A percentile compares a stretch with the other conserved stretches of the same genome.
phyloP scores from a whole-genome alignment of 2,113 vertebrate species.

The Candoia aspera region DNA sequence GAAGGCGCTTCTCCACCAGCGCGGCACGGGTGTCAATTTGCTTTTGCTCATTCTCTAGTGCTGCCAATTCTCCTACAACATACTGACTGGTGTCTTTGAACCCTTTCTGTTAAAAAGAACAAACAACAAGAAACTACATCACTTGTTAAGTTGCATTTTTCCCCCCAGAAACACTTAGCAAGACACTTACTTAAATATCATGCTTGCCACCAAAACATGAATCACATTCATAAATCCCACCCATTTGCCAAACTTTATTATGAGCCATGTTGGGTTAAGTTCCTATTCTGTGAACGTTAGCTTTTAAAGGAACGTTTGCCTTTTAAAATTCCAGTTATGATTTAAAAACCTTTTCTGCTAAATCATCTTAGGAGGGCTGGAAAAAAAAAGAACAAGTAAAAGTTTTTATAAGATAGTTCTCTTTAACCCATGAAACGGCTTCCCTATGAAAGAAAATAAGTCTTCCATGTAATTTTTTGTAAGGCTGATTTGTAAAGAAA shows the following conservation, averaged over 20 bases:
- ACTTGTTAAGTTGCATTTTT: slow-evolving; percentile 83
- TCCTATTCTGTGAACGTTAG: slow-evolving; percentile 12
- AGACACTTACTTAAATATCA: slow-evolving; percentile 82
- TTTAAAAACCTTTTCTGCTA: slow-evolving; percentile 46
- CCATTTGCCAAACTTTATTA: slow-evolving; percentile 64
- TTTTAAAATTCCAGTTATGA: slow-evolving; percentile 42
- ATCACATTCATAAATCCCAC: slow-evolving; percentile 61
- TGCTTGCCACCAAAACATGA: slow-evolving; percentile 64
- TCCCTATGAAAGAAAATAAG: not conserved
- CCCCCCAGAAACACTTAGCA: slow-evolving; percentile 81
- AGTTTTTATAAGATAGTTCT: slow-evolving; percentile 16
- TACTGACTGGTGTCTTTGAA: slow-evolving; percentile 99
- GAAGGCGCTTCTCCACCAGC: slow-evolving; percentile 99
- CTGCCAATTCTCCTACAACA: slow-evolving; percentile 99
- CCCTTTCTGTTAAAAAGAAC: slow-evolving; percentile 94
- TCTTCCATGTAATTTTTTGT: slow-evolving; percentile 36
- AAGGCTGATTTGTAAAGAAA: slow-evolving; percentile 34
- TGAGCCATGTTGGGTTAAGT: slow-evolving; percentile 55
- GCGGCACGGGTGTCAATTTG: slow-evolving; percentile 99
- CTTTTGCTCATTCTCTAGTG: slow-evolving; percentile 99
- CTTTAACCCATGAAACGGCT: rapidly evolving
- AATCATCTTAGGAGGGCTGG: slow-evolving; percentile 18
- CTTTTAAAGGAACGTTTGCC: slow-evolving; percentile 42
- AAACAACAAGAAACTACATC: slow-evolving; percentile 82
- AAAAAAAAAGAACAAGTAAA: slow-evolving; percentile 50